Base-by-base conservation (phyloP, 2,113 vertebrate genomes). In the zebrafish (Danio rerio) region DNA sequence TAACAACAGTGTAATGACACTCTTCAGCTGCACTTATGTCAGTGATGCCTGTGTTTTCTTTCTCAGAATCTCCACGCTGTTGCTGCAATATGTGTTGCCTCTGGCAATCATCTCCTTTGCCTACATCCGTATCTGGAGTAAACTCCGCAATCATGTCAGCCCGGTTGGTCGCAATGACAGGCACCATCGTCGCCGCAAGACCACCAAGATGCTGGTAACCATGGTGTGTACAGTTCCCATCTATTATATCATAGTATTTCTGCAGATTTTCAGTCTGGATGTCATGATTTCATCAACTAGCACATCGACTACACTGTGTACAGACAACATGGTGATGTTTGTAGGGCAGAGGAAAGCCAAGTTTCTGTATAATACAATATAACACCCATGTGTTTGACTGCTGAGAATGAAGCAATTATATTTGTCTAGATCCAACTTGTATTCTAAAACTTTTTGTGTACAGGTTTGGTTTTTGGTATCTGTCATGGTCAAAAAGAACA, bases 201-300 rank as follows among this genome's bases (percentile, higher is more conserved):
- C 95, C 77, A 99, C 96, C 52, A 96, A 98, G 89, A 99, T 99
- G 97, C 89, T 99, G 86, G 92, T 97, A 84, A 96, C 93, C 0
- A 94, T 99, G 84, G 96, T 99, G 59, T 20, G 53, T 83, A 52
- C 4, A 43, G 20, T 56, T 56, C 1, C 71, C 52, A 55, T 12
- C 59, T 70, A 45, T 55, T 59, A 45, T 70, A 7, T 49, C 55
- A 20, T 49, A 3, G 31, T 31, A 31, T 31, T 31, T 31, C 31
- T 31, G 31, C 31, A 31, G 31, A 31, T 31, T 31, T 31, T 31
- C 31, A 31, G 31, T 31, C 31, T 31, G 31, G 31, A 31, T 31
- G 31, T 31, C 31, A 31, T 31, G 31, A 31, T 31, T 31, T 31
- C 31, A 31, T 31, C 31, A 31, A 31, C 31, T 31, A 31, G 31